Conservation (phyloP, 1,140 invertebrate genomes). For the Drosophila neocordata region DNA sequence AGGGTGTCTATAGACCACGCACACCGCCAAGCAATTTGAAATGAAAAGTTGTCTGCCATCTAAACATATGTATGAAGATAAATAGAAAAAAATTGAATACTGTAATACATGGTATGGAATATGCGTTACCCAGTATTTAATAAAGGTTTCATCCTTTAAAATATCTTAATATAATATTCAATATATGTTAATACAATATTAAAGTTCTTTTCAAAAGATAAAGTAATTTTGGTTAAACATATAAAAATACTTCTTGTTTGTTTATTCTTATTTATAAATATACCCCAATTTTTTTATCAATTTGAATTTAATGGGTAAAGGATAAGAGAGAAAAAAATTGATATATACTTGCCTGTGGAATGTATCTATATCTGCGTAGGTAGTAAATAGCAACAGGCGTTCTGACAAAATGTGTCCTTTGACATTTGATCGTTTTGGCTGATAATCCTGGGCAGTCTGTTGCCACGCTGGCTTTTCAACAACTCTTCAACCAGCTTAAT, state of each 20-base stretch:
- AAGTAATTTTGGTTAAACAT: too few species aligned
- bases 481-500: slow-evolving; percentile 56
- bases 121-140: neutral
- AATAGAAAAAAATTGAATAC: slow-evolving; percentile 39
- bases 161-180: too few species aligned
- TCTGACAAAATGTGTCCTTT: slow-evolving; percentile 80
- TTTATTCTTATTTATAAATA: too few species aligned
- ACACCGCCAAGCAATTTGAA: slow-evolving; percentile 66
- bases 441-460: slow-evolving; percentile 60
- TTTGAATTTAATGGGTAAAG: neutral
- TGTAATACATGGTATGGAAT: neutral
- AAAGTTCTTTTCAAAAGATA: too few species aligned
- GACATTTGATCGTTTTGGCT: slow-evolving; percentile 75
- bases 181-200: too few species aligned
- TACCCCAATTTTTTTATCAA: too few species aligned
- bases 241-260: too few species aligned
- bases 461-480: slow-evolving; percentile 53
- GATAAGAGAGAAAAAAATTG: neutral
- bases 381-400: slow-evolving; percentile 72
- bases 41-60: slow-evolving; percentile 74
- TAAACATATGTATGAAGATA: slow-evolving; percentile 53
- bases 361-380: slow-evolving; percentile 45
- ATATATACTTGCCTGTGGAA: slow-evolving; percentile 32
- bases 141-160: neutral
- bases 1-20: slow-evolving; percentile 33